Percentiles rank a stretch among this genome's conserved stretches.
Evolutionary conservation across 2,113 vertebrate genomes (phyloP).

Genomic region (Mirza zaza): DNA sequence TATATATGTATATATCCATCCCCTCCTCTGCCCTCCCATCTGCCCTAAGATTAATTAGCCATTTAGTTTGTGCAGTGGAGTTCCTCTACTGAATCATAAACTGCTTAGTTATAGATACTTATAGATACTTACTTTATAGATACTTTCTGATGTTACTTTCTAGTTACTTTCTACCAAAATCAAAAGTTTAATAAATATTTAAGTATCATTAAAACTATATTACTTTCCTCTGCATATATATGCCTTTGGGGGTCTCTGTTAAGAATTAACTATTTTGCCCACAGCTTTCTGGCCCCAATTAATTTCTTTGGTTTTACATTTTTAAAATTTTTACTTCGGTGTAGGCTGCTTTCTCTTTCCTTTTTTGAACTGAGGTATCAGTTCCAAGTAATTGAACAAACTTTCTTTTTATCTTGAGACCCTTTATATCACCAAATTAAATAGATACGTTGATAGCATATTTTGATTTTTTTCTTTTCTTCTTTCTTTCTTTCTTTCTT

Average conservation of each 20-base stretch:
- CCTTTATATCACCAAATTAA: slow-evolving; percentile 47
- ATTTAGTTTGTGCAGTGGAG: neutral
- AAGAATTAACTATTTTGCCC: neutral
- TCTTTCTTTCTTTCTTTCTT: too few relatives aligned
- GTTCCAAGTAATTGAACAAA: neutral
- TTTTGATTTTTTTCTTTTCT: neutral
- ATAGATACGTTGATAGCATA: slow-evolving; percentile 49
- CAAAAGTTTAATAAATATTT: neutral
- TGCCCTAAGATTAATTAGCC: neutral
- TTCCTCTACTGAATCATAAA: slow-evolving; percentile 54
- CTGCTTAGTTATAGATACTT: neutral
- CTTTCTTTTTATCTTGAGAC: neutral
- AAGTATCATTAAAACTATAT: neutral
- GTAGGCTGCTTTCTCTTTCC: slow-evolving; percentile 21
- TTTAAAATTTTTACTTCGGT: neutral
- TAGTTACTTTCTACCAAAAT: slow-evolving; percentile 21
- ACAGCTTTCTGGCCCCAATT: neutral
- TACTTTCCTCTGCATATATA: neutral
- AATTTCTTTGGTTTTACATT: neutral
- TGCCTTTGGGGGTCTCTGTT: neutral
- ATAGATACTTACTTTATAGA: neutral
- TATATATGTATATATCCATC: too few relatives aligned
- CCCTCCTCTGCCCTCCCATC: too few relatives aligned
- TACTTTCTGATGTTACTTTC: neutral
- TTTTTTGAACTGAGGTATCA: slow-evolving; percentile 17